A percentile compares a stretch with the other conserved stretches of the same genome.
Evolutionary conservation across 2,888 invertebrate species (phyloP).

Genomic region (Tetranychus truncatus): DNA sequence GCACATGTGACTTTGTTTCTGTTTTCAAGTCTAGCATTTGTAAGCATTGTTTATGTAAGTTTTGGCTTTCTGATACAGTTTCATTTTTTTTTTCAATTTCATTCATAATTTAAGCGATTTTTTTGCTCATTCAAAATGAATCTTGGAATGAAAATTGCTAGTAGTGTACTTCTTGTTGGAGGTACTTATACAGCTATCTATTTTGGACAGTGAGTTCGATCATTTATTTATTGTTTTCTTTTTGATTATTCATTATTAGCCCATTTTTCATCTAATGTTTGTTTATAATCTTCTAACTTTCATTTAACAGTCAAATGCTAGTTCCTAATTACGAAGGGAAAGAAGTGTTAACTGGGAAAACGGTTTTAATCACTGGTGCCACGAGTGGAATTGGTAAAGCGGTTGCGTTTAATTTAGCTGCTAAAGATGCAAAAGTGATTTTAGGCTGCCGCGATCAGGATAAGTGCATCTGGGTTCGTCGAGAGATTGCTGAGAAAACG

Average conservation of each 20-base stretch:
- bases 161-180: neutral
- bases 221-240: neutral
- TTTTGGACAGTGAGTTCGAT: neutral
- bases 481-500: conserved; percentile 30
- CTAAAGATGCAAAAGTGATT: conserved; percentile 47
- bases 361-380: conserved; percentile 69
- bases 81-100: too few relatives aligned
- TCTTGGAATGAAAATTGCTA: neutral
- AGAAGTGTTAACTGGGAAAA: conserved; percentile 54
- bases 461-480: conserved; percentile 44
- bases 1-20: too few relatives aligned
- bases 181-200: neutral
- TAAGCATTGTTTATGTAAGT: too few relatives aligned
- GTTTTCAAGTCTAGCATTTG: too few relatives aligned
- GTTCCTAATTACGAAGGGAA: neutral
- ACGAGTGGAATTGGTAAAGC: conserved; percentile 43
- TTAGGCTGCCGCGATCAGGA: conserved; percentile 66
- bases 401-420: conserved; percentile 27
- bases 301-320: neutral
- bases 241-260: neutral
- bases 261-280: neutral
- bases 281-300: neutral
- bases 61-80: too few relatives aligned
- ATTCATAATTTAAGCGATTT: too few relatives aligned
- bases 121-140: too few relatives aligned